phyloP scores from a whole-genome alignment of 2,888 invertebrate species.

The Coronaproctus castanopsis region DNA sequence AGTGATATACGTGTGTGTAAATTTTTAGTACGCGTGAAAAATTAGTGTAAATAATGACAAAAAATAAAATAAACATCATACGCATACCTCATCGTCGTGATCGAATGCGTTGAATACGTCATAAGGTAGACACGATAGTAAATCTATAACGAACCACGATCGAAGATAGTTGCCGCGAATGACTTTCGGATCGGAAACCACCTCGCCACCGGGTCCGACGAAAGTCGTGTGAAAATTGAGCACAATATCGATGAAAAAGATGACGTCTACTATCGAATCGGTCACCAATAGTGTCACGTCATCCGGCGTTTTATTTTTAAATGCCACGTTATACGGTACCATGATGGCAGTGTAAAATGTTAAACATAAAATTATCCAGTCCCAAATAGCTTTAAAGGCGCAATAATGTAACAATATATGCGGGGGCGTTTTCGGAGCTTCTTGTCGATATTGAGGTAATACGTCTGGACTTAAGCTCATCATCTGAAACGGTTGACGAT shows the following conservation, averaged over 20 bases:
- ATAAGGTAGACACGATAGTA: conserved; percentile 96
- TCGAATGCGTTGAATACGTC: conserved; percentile 99
- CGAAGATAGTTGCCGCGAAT: conserved; percentile 97
- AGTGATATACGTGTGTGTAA: too few species aligned
- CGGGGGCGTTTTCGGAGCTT: conserved; percentile 98
- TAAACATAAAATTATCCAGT: conserved; percentile 98
- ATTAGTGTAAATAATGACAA: too few species aligned
- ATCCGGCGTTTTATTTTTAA: conserved; percentile 88
- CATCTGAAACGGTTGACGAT: conserved; percentile 47
- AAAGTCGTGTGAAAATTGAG: conserved; percentile 99
- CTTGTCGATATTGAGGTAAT: conserved; percentile 94
- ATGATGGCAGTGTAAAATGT: conserved; percentile 98
- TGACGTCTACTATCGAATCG: conserved; percentile 97
- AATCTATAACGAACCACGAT: conserved; percentile 98
- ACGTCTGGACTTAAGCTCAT: conserved; percentile 97
- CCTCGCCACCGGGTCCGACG: conserved; percentile 88
- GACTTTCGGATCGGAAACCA: conserved; percentile 95
- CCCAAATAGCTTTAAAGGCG: conserved; percentile 98
- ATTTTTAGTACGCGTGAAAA: too few species aligned
- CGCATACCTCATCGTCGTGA: conserved; percentile 90
- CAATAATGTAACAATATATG: conserved; percentile 99
- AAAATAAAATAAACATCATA: too few species aligned
- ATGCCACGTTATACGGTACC: conserved; percentile 99
- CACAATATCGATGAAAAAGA: conserved; percentile 99
- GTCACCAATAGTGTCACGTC: conserved; percentile 85